Conservation (phyloP, 2,888 invertebrate genomes). For the Leptinotarsa peninsularis region DNA sequence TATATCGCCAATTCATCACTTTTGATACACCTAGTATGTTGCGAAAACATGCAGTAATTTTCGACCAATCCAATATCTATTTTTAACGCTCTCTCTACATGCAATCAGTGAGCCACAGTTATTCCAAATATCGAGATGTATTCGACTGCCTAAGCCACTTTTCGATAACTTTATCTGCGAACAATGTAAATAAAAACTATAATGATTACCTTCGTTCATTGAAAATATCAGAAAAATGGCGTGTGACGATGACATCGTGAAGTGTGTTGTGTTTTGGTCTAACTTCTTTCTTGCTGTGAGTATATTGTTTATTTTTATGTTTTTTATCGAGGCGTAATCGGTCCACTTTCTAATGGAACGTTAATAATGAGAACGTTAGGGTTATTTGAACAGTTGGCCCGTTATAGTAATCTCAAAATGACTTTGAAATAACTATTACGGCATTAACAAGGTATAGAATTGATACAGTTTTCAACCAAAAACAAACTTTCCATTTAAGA, state of each 20-base stretch:
- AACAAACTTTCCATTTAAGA: too few species aligned
- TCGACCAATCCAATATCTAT: slow-evolving; percentile 9
- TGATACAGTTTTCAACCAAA: too few species aligned
- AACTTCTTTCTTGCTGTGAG: slow-evolving; percentile 45
- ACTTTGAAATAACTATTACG: too few species aligned
- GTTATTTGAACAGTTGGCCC: too few species aligned
- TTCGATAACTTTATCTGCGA: slow-evolving; percentile 17
- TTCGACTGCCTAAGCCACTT: not conserved
- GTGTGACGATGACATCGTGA: slow-evolving; percentile 44
- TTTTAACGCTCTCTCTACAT: slow-evolving; percentile 6
- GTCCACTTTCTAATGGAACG: not conserved
- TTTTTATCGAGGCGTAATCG: not conserved
- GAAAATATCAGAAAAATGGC: slow-evolving; percentile 36
- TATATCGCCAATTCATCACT: not conserved
- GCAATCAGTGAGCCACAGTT: slow-evolving; percentile 14
- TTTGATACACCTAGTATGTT: not conserved
- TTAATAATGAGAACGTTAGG: not conserved
- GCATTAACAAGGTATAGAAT: too few species aligned
- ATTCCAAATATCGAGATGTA: slow-evolving; percentile 17
- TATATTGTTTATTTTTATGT: slow-evolving; percentile 14
- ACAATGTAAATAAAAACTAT: slow-evolving; percentile 10
- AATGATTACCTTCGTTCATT: not conserved
- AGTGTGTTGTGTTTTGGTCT: slow-evolving; percentile 46
- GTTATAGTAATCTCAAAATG: too few species aligned
- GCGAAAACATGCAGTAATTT: not conserved